A percentile compares a stretch with the other conserved stretches of the same genome.
These are phyloP conservation scores for Abramis brama DNA, from an alignment of 2,113 vertebrate species.

Conservation along the genomic window DNA sequence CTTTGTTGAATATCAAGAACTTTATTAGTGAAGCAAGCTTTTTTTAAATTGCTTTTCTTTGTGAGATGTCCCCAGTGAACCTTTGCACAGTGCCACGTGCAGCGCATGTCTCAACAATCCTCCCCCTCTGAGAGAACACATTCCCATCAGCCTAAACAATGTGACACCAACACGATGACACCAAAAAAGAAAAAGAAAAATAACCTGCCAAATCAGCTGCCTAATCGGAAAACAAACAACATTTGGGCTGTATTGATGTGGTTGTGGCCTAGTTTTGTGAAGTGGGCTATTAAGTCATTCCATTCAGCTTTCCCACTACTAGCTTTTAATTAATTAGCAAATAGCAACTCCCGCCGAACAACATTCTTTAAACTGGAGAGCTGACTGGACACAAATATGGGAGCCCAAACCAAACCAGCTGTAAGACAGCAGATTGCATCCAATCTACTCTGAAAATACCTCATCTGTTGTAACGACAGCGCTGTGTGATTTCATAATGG, in stretches of 20 bases:
- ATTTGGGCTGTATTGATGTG: not conserved
- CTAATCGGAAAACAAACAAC: not conserved
- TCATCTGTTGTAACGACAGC: not conserved
- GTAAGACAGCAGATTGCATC: not conserved
- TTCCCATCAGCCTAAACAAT: not conserved
- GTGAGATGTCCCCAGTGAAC: constrained; percentile 45
- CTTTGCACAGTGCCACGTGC: constrained; percentile 31
- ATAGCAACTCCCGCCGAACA: not conserved
- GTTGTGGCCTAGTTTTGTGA: constrained; percentile 25
- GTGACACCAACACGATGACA: constrained; percentile 29
- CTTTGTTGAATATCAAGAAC: constrained; percentile 14
- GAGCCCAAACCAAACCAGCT: not conserved
- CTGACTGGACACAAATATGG: not conserved
- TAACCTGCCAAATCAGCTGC: not conserved
- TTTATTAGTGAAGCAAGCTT: constrained; percentile 30
- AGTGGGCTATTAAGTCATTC: constrained; percentile 20
- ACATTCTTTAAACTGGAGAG: constrained; percentile 14
- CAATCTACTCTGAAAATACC: not conserved
- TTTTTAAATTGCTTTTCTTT: constrained; percentile 48
- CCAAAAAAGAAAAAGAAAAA: not conserved
- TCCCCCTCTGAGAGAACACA: constrained; percentile 1
- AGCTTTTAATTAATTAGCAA: constrained; percentile 29
- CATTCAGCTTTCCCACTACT: constrained; percentile 21
- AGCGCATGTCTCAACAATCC: constrained; percentile 41
- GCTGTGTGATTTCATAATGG: not conserved